Base-by-base conservation (phyloP, 2,888 invertebrate species). In the Matsumyia berberina region DNA sequence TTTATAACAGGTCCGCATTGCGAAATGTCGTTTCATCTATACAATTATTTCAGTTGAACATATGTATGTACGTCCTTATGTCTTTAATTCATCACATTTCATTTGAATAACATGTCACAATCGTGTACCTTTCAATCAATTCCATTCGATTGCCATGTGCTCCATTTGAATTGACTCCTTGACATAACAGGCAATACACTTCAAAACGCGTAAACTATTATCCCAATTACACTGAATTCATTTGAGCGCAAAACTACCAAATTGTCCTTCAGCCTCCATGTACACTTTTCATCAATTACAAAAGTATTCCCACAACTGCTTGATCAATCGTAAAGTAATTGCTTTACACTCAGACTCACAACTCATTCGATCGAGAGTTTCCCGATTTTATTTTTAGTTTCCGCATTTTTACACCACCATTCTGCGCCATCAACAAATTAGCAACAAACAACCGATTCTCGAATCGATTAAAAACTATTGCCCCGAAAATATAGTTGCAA, bases 381-480 rank as follows among this genome's bases (percentile, higher is more conserved):
- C 31, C 29, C 29, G 6, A 44, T 55, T 64, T 53, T 44, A 35
- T 42, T 53, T 64, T 9, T 31, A 33, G 35, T 73, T 55, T 55
- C 57, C 35, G 35, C 55, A 37, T 17, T 37, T 55, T 37, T 66
- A 77, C 35, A 35, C 33, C 42, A 74, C 37, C 17, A 66, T 37
- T 66, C 37, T 60, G 35, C 53, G 29, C 64, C 78, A 72, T 82
- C 72, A 82, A 77, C 77, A 77, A 70, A 82, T 82, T 77, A 72
- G 58, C 77, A 82, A 58, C 51, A 70, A 81, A 62, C 55, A 37
- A 51, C 29, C 70, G 19, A 58, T 70, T 66, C 64, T 35, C 49
- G 19, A 15, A 77, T 64, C 81, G 51, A 73, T 83, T 79, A 55
- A 67, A 69, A 73, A 55, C 62, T 49, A 73, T 67, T 62, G 62